Percentiles rank a stretch among this genome's conserved stretches.
Conservation (phyloP, 1,140 invertebrate species). For the Pomacea maculata region DNA sequence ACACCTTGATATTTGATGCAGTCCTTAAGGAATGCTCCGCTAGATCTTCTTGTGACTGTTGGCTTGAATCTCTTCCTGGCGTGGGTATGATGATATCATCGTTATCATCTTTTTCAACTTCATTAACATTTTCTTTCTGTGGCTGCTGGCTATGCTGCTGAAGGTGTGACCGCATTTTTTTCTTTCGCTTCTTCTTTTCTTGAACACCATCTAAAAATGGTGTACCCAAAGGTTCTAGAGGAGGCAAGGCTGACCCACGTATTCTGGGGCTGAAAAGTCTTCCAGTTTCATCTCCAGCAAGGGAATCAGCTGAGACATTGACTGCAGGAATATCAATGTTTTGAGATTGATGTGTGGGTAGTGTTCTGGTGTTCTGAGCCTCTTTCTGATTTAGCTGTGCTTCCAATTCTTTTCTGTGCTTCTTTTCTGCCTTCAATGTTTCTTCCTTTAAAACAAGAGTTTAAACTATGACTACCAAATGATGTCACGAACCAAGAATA, state of each 20-base stretch:
- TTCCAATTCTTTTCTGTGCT: constrained; percentile 23
- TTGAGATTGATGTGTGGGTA: not conserved
- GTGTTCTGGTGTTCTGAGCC: not conserved
- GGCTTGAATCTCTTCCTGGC: constrained; percentile 7
- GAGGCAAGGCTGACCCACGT: constrained; percentile 28
- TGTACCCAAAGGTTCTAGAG: constrained; percentile 40
- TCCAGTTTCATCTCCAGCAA: constrained; percentile 22
- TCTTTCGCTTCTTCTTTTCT: constrained; percentile 34
- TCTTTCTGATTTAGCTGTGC: constrained; percentile 19
- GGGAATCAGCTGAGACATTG: constrained; percentile 16
- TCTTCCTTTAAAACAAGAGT: constrained; percentile 26
- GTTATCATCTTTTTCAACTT: constrained; percentile 20
- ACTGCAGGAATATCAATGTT: constrained; percentile 10
- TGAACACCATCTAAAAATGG: constrained; percentile 32
- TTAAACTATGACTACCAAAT: not conserved
- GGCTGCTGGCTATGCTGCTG: not conserved
- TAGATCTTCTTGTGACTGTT: not conserved
- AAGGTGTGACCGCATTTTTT: constrained; percentile 11
- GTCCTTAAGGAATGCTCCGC: constrained; percentile 26
- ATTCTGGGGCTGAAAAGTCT: constrained; percentile 5
- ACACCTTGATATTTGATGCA: constrained; percentile 34
- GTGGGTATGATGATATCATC: not conserved
- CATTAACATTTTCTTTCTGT: constrained; percentile 20
- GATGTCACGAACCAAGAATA: not conserved
- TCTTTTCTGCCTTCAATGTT: constrained; percentile 38